phyloP scores from a whole-genome alignment of 2,113 vertebrate species.

The Alouatta palliata region DNA sequence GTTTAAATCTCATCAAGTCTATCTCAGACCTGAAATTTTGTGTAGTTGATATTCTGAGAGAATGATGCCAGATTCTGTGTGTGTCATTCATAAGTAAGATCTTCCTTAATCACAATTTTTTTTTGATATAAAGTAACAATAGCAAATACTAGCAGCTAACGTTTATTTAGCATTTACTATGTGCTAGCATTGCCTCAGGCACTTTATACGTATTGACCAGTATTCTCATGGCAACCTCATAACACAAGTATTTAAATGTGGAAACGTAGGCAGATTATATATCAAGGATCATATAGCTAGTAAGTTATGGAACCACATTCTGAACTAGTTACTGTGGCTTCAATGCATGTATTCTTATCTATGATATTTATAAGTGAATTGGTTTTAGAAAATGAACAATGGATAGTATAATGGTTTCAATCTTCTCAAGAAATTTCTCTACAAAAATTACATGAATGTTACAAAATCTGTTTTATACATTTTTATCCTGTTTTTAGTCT shows the following conservation, averaged over 20 bases:
- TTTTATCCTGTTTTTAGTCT: neutral
- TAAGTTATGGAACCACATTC: neutral
- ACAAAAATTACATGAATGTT: neutral
- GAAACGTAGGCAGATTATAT: neutral
- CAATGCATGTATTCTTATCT: neutral
- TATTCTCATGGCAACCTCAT: neutral
- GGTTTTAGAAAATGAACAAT: neutral
- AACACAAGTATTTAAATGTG: neutral
- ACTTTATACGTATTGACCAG: neutral
- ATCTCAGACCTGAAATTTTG: neutral
- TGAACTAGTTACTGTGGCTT: neutral
- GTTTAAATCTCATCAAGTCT: slow-evolving; percentile 19
- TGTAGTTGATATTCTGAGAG: neutral
- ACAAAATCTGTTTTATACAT: neutral
- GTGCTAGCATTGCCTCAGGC: neutral
- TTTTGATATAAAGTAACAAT: neutral
- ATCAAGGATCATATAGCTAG: neutral
- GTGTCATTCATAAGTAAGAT: neutral
- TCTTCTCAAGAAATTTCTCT: slow-evolving; percentile 4
- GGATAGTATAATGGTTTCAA: neutral
- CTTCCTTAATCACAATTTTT: neutral
- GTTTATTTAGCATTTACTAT: neutral
- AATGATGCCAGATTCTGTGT: neutral
- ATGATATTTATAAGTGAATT: neutral
- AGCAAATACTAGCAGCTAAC: neutral